These are phyloP conservation scores for Cheilosia soror DNA, from an alignment of 2,888 invertebrate genomes.

Conservation along the genomic window DNA sequence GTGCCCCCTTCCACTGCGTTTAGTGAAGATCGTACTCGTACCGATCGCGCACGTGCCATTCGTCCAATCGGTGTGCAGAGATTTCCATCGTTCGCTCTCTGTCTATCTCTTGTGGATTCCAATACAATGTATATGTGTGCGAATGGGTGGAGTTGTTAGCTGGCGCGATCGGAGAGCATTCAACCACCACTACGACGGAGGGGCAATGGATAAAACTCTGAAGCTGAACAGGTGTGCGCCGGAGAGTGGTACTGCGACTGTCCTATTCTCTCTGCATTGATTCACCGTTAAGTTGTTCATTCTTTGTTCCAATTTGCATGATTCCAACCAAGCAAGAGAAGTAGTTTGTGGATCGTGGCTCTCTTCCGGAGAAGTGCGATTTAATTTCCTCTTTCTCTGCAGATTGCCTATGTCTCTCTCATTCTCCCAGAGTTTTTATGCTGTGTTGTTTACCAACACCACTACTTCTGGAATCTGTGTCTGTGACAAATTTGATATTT, in stretches of 20 bases:
- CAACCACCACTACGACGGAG: constrained; percentile 52
- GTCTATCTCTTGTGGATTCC: constrained; percentile 16
- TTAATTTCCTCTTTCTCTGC: constrained; percentile 14
- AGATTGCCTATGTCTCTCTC: constrained; percentile 21
- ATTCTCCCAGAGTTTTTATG: constrained; percentile 4
- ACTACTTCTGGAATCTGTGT: constrained; percentile 57
- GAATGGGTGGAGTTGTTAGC: constrained; percentile 71
- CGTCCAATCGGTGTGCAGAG: constrained; percentile 73
- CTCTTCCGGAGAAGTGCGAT: constrained; percentile 60
- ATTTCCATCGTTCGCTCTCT: constrained; percentile 56
- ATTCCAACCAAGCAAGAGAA: constrained; percentile 39
- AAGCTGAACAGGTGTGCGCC: constrained; percentile 64
- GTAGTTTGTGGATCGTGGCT: constrained; percentile 72
- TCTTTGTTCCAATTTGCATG: constrained; percentile 65
- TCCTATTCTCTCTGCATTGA: constrained; percentile 51
- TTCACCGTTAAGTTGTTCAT: constrained; percentile 55
- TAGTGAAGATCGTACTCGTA: constrained; percentile 47
- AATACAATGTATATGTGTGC: constrained; percentile 8
- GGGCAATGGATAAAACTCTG: constrained; percentile 36
- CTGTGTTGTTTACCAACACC: constrained; percentile 16
- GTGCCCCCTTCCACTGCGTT: constrained; percentile 71
- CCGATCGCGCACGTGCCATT: constrained; percentile 73
- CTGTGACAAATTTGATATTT: constrained; percentile 71
- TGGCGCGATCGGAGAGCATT: constrained; percentile 33
- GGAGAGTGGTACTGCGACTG: constrained; percentile 29